Evolutionary conservation across 2,113 vertebrate species (phyloP).

Genomic region (Pomatorhinus ruficollis): DNA sequence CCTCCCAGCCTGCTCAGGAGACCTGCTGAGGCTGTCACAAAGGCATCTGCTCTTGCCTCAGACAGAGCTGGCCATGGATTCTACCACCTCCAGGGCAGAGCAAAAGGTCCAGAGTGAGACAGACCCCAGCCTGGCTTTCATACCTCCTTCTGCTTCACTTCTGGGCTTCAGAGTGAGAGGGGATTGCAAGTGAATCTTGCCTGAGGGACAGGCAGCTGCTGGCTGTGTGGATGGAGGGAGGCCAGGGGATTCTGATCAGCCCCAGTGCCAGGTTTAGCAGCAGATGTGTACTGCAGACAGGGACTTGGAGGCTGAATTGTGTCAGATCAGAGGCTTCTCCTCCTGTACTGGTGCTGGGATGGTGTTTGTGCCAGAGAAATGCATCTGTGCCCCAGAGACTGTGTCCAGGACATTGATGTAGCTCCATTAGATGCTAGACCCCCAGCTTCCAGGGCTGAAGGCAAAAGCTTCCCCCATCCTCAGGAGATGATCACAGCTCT

Average conservation of each 20-base stretch:
- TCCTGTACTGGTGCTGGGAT: neutral
- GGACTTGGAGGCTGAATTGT: neutral
- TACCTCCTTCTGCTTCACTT: neutral
- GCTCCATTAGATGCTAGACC: neutral
- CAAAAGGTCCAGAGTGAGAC: neutral
- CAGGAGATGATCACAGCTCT: neutral
- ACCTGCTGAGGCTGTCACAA: neutral
- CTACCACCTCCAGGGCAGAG: neutral
- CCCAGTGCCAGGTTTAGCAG: neutral
- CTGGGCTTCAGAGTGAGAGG: neutral
- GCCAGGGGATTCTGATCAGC: neutral
- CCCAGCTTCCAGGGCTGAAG: neutral
- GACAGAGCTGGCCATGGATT: neutral
- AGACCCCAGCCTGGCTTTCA: neutral
- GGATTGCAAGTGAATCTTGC: neutral
- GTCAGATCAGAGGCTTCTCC: neutral
- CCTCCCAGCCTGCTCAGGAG: neutral
- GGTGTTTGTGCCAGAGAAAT: neutral
- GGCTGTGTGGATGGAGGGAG: fast-evolving
- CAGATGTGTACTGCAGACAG: fast-evolving
- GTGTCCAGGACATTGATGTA: fast-evolving
- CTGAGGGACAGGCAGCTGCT: neutral
- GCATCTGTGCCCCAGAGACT: neutral
- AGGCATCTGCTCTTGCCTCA: neutral
- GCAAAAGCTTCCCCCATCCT: neutral